Percentiles rank a stretch among this genome's conserved stretches.
phyloP scores from a whole-genome alignment of 2,113 vertebrate species.

The Dasyornis broadbenti region DNA sequence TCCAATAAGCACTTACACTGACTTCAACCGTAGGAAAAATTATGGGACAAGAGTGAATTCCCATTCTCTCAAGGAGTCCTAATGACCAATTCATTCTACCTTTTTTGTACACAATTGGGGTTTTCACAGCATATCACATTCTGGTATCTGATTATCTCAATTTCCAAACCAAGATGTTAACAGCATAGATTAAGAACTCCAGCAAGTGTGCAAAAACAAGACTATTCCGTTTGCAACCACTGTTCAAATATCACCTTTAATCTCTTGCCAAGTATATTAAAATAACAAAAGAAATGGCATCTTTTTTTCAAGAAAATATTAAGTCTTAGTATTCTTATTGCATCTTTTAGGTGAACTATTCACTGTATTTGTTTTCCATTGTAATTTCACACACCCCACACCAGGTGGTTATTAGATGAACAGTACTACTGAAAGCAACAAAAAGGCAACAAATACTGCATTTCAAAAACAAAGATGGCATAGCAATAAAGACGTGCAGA shows the following conservation, averaged over 20 bases:
- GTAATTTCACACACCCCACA: neutral
- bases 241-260: neutral
- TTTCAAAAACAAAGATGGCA: neutral
- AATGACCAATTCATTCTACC: neutral
- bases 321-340: neutral
- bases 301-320: neutral
- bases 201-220: neutral
- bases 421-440: neutral
- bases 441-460: neutral
- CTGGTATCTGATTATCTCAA: neutral
- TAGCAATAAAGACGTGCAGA: neutral
- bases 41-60: neutral
- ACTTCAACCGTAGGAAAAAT: neutral
- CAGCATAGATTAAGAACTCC: neutral
- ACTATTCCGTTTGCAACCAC: neutral
- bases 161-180: conserved; percentile 21
- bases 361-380: neutral
- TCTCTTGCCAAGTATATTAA: neutral
- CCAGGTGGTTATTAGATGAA: neutral
- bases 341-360: neutral
- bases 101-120: neutral
- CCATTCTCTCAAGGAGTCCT: neutral
- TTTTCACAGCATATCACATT: neutral
- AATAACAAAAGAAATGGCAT: neutral
- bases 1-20: neutral